A percentile compares a stretch with the other conserved stretches of the same genome.
Conservation (phyloP, 2,113 vertebrate genomes). For the Upupa epops region DNA sequence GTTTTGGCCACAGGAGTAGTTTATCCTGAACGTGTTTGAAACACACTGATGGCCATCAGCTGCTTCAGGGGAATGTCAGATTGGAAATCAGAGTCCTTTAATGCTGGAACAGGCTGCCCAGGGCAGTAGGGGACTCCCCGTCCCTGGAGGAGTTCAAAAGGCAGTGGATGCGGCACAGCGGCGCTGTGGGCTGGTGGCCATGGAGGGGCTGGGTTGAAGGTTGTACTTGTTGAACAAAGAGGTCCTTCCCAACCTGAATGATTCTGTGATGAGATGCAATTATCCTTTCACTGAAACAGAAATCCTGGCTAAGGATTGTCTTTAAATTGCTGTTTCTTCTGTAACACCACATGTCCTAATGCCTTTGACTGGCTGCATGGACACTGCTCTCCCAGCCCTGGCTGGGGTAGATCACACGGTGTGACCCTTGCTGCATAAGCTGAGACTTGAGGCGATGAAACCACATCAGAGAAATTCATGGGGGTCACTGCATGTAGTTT, state of each 20-base stretch:
- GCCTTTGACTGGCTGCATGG: neutral
- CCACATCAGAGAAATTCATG: rapidly evolving
- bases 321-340: neutral
- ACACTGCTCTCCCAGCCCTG: neutral
- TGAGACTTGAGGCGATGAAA: neutral
- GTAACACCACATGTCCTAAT: neutral
- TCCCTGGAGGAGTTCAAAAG: too few relatives aligned
- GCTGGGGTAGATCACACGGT: neutral
- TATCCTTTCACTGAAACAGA: neutral
- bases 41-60: neutral
- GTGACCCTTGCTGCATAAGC: neutral
- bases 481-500: neutral
- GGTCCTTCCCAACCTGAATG: too few relatives aligned
- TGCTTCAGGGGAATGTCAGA: too few relatives aligned
- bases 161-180: too few relatives aligned
- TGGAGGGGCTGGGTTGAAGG: too few relatives aligned
- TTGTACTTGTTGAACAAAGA: too few relatives aligned
- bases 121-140: too few relatives aligned
- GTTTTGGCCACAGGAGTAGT: neutral
- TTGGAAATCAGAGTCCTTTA: too few relatives aligned
- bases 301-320: neutral
- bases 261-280: neutral
- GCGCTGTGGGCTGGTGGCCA: too few relatives aligned
- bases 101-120: too few relatives aligned
- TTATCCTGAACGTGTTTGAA: neutral